Percentiles rank a stretch among this genome's conserved stretches.
Evolutionary conservation across 1,140 invertebrate species (phyloP).

Genomic region (Drosophila willistoni): DNA sequence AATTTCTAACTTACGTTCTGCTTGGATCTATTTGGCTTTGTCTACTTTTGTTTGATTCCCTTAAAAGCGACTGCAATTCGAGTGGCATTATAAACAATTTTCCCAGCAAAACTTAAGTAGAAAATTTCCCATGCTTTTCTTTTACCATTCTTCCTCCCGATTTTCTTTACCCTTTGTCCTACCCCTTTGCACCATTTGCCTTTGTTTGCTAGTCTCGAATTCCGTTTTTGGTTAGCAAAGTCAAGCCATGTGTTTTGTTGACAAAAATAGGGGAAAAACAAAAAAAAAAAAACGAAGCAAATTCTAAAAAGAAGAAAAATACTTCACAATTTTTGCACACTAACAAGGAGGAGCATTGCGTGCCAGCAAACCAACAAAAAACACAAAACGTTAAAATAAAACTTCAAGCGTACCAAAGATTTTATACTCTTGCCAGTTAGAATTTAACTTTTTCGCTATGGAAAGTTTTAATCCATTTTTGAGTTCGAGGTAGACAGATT

Average conservation of each 20-base stretch:
- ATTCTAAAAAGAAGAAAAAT: conserved; percentile 40
- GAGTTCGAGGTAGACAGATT: no score
- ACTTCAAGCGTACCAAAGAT: conserved; percentile 28
- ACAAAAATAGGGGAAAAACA: background rate
- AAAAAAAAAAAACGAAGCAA: conserved; percentile 11
- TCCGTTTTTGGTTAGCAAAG: conserved; percentile 21
- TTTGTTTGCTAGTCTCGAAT: conserved; percentile 19
- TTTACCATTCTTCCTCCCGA: background rate
- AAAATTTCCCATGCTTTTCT: conserved; percentile 3
- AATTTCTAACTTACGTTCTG: background rate
- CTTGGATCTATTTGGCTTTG: background rate
- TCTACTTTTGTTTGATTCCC: conserved; percentile 7
- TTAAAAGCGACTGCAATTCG: conserved; percentile 8
- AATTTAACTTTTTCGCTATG: background rate
- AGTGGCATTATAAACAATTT: conserved; percentile 19
- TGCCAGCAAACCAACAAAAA: conserved; percentile 51
- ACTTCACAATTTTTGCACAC: conserved; percentile 64
- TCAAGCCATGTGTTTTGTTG: conserved; percentile 1
- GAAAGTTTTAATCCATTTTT: no score
- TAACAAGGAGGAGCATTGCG: conserved; percentile 63
- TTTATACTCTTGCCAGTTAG: conserved; percentile 31
- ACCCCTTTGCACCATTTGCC: background rate
- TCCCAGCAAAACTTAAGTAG: conserved; percentile 10
- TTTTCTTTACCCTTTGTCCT: background rate
- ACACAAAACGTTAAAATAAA: conserved; percentile 36